Evolutionary conservation across 2,888 invertebrate genomes (phyloP), one percentile per base, ranked within the genome.

Genomic region (Ectobius pallidus): DNA sequence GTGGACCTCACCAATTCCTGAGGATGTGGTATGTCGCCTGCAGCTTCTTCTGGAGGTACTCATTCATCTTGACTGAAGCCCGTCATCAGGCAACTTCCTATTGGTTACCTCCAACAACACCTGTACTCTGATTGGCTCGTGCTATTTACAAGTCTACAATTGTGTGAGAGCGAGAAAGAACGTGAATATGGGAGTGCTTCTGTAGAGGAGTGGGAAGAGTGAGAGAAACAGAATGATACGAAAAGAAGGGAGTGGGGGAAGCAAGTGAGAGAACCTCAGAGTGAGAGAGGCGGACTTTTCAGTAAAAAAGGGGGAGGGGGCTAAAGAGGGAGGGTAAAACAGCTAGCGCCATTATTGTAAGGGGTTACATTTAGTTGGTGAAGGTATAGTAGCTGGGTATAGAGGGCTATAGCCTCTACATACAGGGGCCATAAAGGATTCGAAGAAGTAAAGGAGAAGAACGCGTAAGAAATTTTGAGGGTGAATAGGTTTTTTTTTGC

Each of bases 381-480:
- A 42, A 73, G 67, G 69, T 69, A 73, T 73, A 68, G 68, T 52
- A 69, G 73, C 61, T 90, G 89, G 89, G 91, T 90, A 90, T 90
- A 90, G 90, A 89, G 90, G 90, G 91, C 90, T 89, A 90, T 91
- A 90, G 90, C 89, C 90, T 90, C 91, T 90, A 90, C 91, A 91
- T 75, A 75, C 71, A 73, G 70, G 69, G 73, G 68, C 72, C 74
- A 75, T 75, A 75, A 75, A 75, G 72, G 73, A 75, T 74, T 68
- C 71, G 69, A 73, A 71, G 69, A 71, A 86, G 87, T 87, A 86
- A 86, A 86, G 86, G 86, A 86, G 86, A 86, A 86, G 86, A 86
- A 86, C 87, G 86, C 86, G 82, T 80, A 80, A 80, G 74, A 80
- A 81, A 81, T 65, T 65, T 65, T 65, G 65, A 65, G 65, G 65